A percentile compares a stretch with the other conserved stretches of the same genome.
Evolutionary conservation across 64 coral and sea anemone species (phyloP).

Genomic region (Montipora sp.): DNA sequence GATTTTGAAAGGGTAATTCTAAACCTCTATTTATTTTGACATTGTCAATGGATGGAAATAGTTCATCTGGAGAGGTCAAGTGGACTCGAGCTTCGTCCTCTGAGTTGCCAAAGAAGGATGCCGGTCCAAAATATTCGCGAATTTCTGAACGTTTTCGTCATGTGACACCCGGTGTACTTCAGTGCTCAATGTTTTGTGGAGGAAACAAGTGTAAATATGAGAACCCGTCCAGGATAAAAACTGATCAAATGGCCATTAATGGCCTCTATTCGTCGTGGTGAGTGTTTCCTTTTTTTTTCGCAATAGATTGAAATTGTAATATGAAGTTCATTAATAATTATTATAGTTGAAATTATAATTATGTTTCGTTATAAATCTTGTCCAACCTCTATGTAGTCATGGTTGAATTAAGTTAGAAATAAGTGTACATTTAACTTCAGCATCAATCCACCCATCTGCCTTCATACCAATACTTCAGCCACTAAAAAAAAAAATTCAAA

Average conservation of each 20-base stretch:
- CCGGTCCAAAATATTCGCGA: conserved; percentile 93
- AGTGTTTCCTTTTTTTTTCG: neutral
- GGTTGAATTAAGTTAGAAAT: too few species aligned
- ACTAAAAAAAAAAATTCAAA: too few species aligned
- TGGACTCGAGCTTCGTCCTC: conserved; percentile 64
- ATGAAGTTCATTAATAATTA: too few species aligned
- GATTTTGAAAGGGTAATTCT: neutral
- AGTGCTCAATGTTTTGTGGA: conserved; percentile 99
- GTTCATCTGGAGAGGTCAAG: conserved; percentile 75
- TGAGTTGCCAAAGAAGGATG: conserved; percentile 68
- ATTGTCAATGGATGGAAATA: neutral
- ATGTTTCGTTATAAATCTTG: too few species aligned
- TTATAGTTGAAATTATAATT: too few species aligned
- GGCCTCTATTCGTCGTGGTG: conserved; percentile 98
- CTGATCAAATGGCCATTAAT: conserved; percentile 82
- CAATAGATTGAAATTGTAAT: too few species aligned
- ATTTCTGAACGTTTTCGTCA: conserved; percentile 94
- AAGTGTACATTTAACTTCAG: too few species aligned
- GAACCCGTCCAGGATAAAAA: conserved; percentile 88
- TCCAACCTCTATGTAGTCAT: too few species aligned
- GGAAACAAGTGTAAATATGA: conserved; percentile 98
- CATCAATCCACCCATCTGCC: too few species aligned
- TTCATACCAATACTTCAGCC: too few species aligned
- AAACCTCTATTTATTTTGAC: neutral
- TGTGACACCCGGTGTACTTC: conserved; percentile 82